Base-by-base conservation (phyloP, 1,140 invertebrate genomes). In the Andricus grossulariae region DNA sequence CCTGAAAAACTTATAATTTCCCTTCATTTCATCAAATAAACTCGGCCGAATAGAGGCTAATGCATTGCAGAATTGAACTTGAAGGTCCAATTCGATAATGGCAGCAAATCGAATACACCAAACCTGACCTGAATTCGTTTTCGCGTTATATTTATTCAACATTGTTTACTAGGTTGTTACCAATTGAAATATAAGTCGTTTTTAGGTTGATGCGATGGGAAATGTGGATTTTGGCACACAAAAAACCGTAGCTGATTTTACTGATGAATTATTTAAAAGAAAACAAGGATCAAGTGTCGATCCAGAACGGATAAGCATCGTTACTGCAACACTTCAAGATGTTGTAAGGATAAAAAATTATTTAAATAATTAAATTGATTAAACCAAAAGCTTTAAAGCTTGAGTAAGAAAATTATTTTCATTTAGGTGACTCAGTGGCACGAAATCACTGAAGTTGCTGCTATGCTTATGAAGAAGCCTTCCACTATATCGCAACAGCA, bases 361-460 rank as follows among this genome's bases (percentile, higher is more conserved):
- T 45, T 74, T 60, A n/a, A 52, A 50, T 50, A 11, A 50, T 50
- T 16, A 32, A 13, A 2, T 71, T 45, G 8, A 45, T 45, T 0
- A 11, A 45, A 45, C 39, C 2, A 11, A 11, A 45, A 45, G 39
- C 39, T 11, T 11, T 45, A 45, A 11, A 45, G 10, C 10, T 45
- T n/a, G n/a, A n/a, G n/a, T n/a, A n/a, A n/a, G n/a, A 54, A 55
- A 19, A 25, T 72, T 52, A 16, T 50, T 52, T 45, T 13, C 74
- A 54, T 80, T 54, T 71, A 74, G 89, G 72, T 90, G 12, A 88
- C 85, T 76, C 79, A 87, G 32, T 90, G 88, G 88, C 88, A 90
- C 15, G 86, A 89, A 77, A 86, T 88, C 45, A 89, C 88, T 10
- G 87, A 89, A 11, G 74, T 86, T 25, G 84, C 87, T 6, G 84